These are phyloP conservation scores for Zaprionus lineosus DNA, from an alignment of 2,888 invertebrate species.

Conservation along the genomic window DNA sequence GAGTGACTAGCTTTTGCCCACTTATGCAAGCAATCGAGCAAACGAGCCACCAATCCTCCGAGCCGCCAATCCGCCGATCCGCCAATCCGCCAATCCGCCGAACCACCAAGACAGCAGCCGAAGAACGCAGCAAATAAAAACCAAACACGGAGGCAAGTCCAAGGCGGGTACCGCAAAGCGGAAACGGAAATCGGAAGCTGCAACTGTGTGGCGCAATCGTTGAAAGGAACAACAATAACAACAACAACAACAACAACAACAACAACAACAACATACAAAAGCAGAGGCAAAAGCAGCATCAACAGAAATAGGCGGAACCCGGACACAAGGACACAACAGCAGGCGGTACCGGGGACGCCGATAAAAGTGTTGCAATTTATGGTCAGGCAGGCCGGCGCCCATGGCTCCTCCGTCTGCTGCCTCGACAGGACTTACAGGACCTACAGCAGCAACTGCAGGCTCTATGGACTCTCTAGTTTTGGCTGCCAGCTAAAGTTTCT, in stretches of 20 bases:
- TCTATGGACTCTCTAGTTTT: neutral
- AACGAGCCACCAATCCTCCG: slow-evolving; percentile 25
- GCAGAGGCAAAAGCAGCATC: slow-evolving; percentile 27
- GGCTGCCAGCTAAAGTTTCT: slow-evolving; percentile 68
- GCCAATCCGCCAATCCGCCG: no score
- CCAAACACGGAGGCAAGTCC: slow-evolving; percentile 58
- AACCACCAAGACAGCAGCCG: no score
- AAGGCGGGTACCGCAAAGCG: slow-evolving; percentile 73
- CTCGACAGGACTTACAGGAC: neutral
- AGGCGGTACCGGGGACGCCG: slow-evolving; percentile 43
- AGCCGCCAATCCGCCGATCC: no score
- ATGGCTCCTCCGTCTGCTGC: slow-evolving; percentile 15
- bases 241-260: no score
- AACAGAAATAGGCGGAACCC: slow-evolving; percentile 70
- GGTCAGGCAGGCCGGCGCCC: slow-evolving; percentile 69
- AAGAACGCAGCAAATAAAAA: slow-evolving; percentile 70
- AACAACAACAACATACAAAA: no score
- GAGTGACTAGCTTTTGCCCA: slow-evolving; percentile 61
- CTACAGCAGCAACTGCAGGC: slow-evolving; percentile 11
- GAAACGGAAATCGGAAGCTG: slow-evolving; percentile 78
- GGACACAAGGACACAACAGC: slow-evolving; percentile 54
- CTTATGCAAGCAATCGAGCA: slow-evolving; percentile 72
- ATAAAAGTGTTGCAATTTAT: slow-evolving; percentile 78
- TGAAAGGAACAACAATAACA: slow-evolving; percentile 49
- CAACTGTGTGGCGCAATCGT: slow-evolving; percentile 69